phyloP scores from a whole-genome alignment of 2,113 vertebrate genomes.

The Pristiophorus japonicus region DNA sequence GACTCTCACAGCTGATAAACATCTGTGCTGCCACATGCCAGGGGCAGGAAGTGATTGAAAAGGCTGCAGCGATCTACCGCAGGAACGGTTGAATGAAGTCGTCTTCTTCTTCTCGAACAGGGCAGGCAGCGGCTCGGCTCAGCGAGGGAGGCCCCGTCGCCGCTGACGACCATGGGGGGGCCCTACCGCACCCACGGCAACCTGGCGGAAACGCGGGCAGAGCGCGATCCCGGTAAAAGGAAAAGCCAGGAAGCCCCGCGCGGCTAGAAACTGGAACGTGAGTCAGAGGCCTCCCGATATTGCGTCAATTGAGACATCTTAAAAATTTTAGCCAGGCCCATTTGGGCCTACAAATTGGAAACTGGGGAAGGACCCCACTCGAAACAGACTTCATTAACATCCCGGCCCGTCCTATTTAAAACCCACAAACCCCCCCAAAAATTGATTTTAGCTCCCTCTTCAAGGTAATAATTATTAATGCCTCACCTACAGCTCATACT shows the following conservation, averaged over 20 bases:
- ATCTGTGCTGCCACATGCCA: constrained; percentile 12
- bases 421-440: too few species aligned
- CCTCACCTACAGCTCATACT: too few species aligned
- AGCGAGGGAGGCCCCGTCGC: background rate
- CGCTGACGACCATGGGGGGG: too few species aligned
- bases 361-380: background rate
- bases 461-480: too few species aligned
- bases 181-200: too few species aligned
- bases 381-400: too few species aligned
- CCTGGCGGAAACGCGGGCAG: too few species aligned
- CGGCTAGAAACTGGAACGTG: background rate
- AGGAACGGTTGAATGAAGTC: background rate
- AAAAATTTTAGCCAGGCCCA: background rate
- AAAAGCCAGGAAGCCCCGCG: background rate
- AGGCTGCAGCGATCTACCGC: background rate
- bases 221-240: background rate
- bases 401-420: too few species aligned
- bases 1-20: constrained; percentile 20
- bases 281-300: background rate
- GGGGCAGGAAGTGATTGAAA: background rate
- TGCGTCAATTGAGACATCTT: background rate
- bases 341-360: background rate
- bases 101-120: background rate
- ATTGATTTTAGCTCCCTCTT: too few species aligned
- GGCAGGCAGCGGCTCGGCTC: background rate